Base-by-base conservation (phyloP, 2,888 invertebrate genomes). In the Hirtodrosophila trivittata region DNA sequence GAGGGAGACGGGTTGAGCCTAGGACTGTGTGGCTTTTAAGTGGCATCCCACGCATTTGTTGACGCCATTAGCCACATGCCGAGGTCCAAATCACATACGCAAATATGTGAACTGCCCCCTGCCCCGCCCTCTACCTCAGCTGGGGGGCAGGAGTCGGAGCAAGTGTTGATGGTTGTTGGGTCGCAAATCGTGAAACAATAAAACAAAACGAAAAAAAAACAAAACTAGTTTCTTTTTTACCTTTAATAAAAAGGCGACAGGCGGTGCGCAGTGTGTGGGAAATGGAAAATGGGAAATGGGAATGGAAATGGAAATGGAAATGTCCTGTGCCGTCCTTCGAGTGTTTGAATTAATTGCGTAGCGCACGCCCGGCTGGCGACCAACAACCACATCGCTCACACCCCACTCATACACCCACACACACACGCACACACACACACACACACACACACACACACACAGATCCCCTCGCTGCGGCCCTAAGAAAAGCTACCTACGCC, bases 281-380 rank as follows among this genome's bases (percentile, higher is more conserved):
- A 54, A 41, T 59, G 69, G 50, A 62, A 73, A 63, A n/a, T 50
- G 32, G 51, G 49, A 18, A 54, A 41, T 59, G n/a, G n/a, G n/a
- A n/a, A n/a, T n/a, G 51, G 49, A 18, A 54, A 41, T 59, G 68
- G 50, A 39, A 62, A 63, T 65, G 69, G 50, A 62, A 73, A 63
- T 72, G 69, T 70, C 69, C 76, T 81, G 77, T 63, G 71, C 64
- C 66, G 80, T 80, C 80, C 82, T 80, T 80, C 82, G 82, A 78
- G 82, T 82, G 78, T 78, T 77, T 80, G 82, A 82, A 82, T 78
- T 80, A 80, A 80, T 80, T 80, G 82, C 82, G 75, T 78, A 82
- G 77, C 66, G 69, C 78, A 78, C 80, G 80, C 78, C 80, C 82
- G 82, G 58, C 78, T 80, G 80, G 82, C 80, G 82, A 66, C 80